These are phyloP conservation scores for Sisor rabdophorus DNA, from an alignment of 2,113 vertebrate genomes.

Conservation along the genomic window DNA sequence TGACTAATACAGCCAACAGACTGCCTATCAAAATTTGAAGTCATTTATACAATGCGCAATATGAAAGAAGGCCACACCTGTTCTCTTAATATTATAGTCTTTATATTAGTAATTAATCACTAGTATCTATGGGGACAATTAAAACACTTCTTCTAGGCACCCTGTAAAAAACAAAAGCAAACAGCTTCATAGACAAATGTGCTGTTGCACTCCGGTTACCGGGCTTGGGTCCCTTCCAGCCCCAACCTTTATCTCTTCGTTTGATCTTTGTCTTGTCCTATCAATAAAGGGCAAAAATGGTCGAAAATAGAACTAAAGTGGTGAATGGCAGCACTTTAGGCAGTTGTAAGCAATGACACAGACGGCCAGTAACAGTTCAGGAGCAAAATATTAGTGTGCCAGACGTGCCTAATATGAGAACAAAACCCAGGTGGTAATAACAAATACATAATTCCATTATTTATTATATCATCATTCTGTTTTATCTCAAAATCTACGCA, in stretches of 20 bases:
- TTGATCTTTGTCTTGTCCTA: no score
- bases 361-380: not conserved
- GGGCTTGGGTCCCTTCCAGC: no score
- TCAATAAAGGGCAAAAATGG: no score
- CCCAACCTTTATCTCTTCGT: no score
- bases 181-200: no score
- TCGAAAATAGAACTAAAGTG: no score
- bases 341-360: not conserved
- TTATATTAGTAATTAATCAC: no score
- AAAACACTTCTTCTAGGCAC: no score
- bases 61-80: not conserved
- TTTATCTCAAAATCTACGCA: not conserved
- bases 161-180: no score
- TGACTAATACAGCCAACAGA: not conserved
- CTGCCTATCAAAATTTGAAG: not conserved
- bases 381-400: not conserved
- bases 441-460: not conserved
- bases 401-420: not conserved
- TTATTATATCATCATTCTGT: not conserved
- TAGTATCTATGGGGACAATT: no score
- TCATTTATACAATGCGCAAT: not conserved
- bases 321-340: not conserved
- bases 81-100: not conserved
- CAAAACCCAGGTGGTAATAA: not conserved
- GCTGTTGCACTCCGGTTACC: no score